Percentiles rank a stretch among this genome's conserved stretches.
Conservation (phyloP, 2,113 vertebrate species). For the Notothenia coriiceps region DNA sequence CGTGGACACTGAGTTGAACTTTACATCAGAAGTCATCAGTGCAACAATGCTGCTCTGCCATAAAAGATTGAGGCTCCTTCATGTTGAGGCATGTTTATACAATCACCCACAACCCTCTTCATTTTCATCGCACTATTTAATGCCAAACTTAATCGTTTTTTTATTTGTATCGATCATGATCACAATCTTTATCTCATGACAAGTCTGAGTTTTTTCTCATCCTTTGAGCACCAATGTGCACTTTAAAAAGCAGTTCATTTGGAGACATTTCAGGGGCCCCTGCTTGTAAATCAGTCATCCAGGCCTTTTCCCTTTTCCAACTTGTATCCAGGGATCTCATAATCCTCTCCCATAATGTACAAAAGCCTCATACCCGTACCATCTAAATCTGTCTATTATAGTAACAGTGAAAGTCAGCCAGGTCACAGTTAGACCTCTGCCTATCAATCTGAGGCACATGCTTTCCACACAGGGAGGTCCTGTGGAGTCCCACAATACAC, state of each 20-base stretch:
- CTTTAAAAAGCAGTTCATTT: slow-evolving; percentile 4
- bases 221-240: not conserved
- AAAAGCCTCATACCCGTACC: not conserved
- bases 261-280: not conserved
- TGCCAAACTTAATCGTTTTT: not conserved
- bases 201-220: not conserved
- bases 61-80: not conserved
- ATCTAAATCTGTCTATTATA: slow-evolving; percentile 50
- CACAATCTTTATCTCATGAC: not conserved
- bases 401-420: slow-evolving; percentile 65
- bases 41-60: not conserved
- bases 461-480: slow-evolving; percentile 56
- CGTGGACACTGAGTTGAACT: not conserved
- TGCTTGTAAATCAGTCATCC: slow-evolving; percentile 30
- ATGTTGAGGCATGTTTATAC: not conserved
- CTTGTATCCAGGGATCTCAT: slow-evolving; percentile 14
- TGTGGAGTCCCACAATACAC: slow-evolving; percentile 67
- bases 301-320: slow-evolving; percentile 9
- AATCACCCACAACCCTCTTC: not conserved
- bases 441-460: slow-evolving; percentile 71
- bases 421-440: slow-evolving; percentile 65
- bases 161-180: not conserved
- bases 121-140: not conserved
- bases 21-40: not conserved
- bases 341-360: slow-evolving; percentile 15